Evolutionary conservation across 1,140 invertebrate genomes (phyloP), one percentile per base, ranked within the genome.

Genomic region (Pseudomyrmex dendroicus): DNA sequence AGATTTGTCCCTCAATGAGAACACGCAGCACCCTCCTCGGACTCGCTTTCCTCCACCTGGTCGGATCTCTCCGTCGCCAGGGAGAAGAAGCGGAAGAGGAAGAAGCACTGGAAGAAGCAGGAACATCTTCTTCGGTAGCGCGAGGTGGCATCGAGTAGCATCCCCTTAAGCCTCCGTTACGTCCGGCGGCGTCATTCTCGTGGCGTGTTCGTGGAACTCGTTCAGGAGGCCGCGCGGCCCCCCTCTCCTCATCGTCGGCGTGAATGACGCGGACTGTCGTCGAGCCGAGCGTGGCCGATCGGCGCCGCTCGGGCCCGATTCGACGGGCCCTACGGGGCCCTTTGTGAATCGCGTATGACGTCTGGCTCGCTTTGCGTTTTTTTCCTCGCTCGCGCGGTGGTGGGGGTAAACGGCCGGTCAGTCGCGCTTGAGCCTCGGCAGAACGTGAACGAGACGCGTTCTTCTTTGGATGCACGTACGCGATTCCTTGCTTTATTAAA

Each of bases 51-150:
- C 82, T 86, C 85, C 85, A 77, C 85, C 88, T 86, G 87, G 87
- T 82, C 88, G 87, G 87, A 80, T 83, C 17, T 83, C 80, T 89
- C 87, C 86, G 87, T 89, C 82, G 82, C 87, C 87, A 89, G 88
- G 88, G 82, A 83, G 80, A 73, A 88, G 87, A 84, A 59, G 80
- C 83, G 73, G 73, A 66, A 83, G 57, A 73, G 73, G 86, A 87
- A 35, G 35, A 35, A 67, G 54, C 66, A 73, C 73, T 59, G 77
- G 76, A 72, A 84, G 82, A 68, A 73, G 85, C 73, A 87, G 63
- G 66, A 78, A 85, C 87, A 89, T 89, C 87, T 78, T 89, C 78
- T 67, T 46, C 56, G 50, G 20, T 72, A 44, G 64, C 76, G 66
- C 57, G 64, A 74, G 46, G 77, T 48, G 46, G 83, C 86, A 73